A percentile compares a stretch with the other conserved stretches of the same genome.
Conservation (phyloP, 2,888 invertebrate species). For the Rhabditophanes sp. region DNA sequence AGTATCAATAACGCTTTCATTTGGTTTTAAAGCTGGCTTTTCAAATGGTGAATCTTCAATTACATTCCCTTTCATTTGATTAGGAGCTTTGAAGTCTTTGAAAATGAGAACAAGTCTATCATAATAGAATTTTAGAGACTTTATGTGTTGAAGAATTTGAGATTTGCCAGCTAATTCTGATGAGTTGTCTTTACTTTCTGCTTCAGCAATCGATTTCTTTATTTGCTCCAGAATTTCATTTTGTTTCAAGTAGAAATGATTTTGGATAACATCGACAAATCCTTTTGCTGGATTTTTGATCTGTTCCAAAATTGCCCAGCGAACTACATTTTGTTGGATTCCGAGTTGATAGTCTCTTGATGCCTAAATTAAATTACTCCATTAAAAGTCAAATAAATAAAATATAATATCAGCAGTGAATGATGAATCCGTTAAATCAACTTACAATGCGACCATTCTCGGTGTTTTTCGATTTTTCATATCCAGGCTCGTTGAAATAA, state of each 20-base stretch:
- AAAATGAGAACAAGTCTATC: no score
- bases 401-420: conserved; percentile 1
- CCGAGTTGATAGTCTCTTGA: conserved; percentile 34
- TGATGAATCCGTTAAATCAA: conserved; percentile 1
- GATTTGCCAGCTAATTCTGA: no score
- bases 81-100: no score
- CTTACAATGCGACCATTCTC: conserved; percentile 20
- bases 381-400: conserved; percentile 12
- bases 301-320: conserved; percentile 37
- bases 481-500: conserved; percentile 54
- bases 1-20: no score
- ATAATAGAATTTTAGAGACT: no score
- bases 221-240: conserved; percentile 70
- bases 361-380: conserved; percentile 27
- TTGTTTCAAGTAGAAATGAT: conserved; percentile 83
- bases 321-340: conserved; percentile 8
- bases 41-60: no score
- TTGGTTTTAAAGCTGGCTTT: no score
- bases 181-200: conserved; percentile 2
- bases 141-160: no score
- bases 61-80: no score
- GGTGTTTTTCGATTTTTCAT: conserved; percentile 45
- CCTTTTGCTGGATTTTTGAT: conserved; percentile 19
- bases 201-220: conserved; percentile 7
- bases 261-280: conserved; percentile 64